phyloP scores from a whole-genome alignment of 1,140 invertebrate species.

The Meloidogyne hapla region DNA sequence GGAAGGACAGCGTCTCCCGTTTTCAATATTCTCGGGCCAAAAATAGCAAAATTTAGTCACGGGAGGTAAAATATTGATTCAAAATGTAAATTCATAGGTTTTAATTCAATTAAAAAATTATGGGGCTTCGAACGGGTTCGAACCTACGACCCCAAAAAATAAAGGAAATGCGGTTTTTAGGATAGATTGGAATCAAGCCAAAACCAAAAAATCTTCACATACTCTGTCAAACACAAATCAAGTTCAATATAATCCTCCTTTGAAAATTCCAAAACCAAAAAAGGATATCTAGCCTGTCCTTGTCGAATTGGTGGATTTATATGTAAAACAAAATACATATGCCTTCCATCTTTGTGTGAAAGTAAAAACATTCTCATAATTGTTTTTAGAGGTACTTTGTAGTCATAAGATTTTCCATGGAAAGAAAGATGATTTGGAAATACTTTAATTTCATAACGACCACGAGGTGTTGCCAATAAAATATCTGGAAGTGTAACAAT shows the following conservation, averaged over 20 bases:
- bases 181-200: too few species aligned
- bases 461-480: constrained; percentile 94
- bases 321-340: constrained; percentile 83
- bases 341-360: constrained; percentile 93
- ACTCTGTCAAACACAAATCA: constrained; percentile 86
- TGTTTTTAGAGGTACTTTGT: constrained; percentile 96
- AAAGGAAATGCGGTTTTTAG: too few species aligned
- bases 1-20: too few species aligned
- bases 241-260: constrained; percentile 86
- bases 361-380: constrained; percentile 88
- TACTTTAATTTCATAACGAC: constrained; percentile 98
- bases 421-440: constrained; percentile 95
- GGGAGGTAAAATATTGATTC: too few species aligned
- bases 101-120: too few species aligned
- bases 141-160: too few species aligned
- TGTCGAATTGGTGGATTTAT: constrained; percentile 99
- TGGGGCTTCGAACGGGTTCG: too few species aligned
- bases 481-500: constrained; percentile 94
- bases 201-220: too few species aligned
- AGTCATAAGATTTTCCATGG: constrained; percentile 99
- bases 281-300: constrained; percentile 92
- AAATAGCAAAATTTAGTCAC: too few species aligned
- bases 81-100: too few species aligned
- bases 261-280: constrained; percentile 87
- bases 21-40: too few species aligned